Percentiles rank a stretch among this genome's conserved stretches.
These are phyloP conservation scores for Ariolimax columbianus DNA, from an alignment of 2,888 invertebrate species.

Conservation along the genomic window DNA sequence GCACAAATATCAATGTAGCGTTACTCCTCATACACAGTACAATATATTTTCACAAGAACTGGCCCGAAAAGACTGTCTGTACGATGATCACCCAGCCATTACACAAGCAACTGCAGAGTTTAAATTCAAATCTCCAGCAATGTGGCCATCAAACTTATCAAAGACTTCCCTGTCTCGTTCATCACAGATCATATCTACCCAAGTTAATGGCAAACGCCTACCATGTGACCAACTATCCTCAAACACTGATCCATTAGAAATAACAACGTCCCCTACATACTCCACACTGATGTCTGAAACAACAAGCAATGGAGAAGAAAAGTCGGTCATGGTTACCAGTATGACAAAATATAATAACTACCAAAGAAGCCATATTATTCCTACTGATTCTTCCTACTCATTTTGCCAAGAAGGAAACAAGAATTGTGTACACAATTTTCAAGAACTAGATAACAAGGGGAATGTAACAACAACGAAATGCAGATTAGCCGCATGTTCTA, in stretches of 20 bases:
- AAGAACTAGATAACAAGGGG: neutral
- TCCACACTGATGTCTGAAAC: too few relatives aligned
- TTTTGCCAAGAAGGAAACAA: neutral
- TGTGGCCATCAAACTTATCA: neutral
- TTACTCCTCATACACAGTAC: neutral
- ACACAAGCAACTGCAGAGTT: too few relatives aligned
- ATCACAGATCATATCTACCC: neutral
- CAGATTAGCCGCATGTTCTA: conserved; percentile 52
- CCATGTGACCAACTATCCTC: neutral
- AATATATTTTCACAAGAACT: neutral
- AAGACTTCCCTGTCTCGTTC: neutral
- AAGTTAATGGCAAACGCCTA: neutral
- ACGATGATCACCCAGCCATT: too few relatives aligned
- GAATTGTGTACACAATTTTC: neutral
- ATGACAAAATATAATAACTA: neutral
- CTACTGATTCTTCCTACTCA: neutral
- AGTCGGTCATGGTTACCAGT: neutral
- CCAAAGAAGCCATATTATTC: neutral
- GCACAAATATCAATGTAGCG: neutral
- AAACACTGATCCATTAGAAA: neutral
- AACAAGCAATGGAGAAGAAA: neutral
- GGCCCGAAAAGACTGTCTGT: too few relatives aligned
- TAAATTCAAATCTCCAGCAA: too few relatives aligned
- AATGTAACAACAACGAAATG: neutral
- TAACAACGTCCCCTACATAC: neutral